phyloP scores from a whole-genome alignment of 2,113 vertebrate species.

The Alaudala cheleensis region DNA sequence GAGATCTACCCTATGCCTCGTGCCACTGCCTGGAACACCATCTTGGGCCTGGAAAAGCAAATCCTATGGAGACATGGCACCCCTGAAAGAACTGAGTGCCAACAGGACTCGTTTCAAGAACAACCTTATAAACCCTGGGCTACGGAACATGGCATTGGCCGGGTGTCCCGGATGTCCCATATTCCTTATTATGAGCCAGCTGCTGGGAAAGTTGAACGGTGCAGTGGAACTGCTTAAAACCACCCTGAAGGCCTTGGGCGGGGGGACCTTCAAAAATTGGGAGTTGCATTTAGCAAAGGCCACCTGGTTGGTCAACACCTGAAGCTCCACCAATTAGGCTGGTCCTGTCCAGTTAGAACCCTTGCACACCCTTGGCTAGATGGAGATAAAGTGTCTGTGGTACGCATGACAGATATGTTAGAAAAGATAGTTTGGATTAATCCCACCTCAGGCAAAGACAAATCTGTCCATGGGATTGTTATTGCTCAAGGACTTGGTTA shows the following conservation, averaged over 20 bases:
- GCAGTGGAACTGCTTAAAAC: not conserved
- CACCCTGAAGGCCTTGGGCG: not conserved
- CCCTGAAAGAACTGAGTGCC: not conserved
- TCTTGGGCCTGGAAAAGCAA: not conserved
- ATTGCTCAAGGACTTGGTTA: not conserved
- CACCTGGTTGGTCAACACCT: not conserved
- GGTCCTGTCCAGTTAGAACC: not conserved
- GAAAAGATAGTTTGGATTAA: not conserved
- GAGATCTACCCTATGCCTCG: not conserved
- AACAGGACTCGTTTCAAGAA: not conserved
- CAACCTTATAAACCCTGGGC: too few relatives aligned
- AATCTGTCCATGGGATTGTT: not conserved
- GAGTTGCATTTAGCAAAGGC: not conserved
- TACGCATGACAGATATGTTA: not conserved
- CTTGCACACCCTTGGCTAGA: not conserved
- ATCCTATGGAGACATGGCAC: not conserved
- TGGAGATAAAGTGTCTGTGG: not conserved
- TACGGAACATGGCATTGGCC: not conserved
- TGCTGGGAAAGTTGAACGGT: not conserved
- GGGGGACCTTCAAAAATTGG: not conserved
- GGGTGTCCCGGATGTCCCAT: not conserved
- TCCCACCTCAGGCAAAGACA: not conserved
- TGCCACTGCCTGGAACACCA: rapidly evolving
- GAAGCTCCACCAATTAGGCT: rapidly evolving
- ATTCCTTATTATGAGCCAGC: too few relatives aligned